Evolutionary conservation across 1,140 invertebrate species (phyloP).

Genomic region (Drosophila punjabiensis): DNA sequence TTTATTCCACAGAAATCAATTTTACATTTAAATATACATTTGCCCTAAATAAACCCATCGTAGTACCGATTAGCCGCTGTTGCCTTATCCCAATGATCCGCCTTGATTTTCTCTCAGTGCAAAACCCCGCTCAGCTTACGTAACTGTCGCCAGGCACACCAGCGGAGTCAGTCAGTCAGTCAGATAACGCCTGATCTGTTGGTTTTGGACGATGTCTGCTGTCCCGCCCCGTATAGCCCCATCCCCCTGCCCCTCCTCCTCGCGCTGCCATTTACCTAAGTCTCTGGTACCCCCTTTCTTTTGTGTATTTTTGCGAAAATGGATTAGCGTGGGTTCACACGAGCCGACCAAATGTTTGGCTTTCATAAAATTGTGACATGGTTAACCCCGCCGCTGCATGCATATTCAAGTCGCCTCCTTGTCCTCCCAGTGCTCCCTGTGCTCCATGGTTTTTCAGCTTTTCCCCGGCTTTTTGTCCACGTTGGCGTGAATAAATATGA

Average conservation of each 20-base stretch:
- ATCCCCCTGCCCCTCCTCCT: not conserved
- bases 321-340: conserved; percentile 82
- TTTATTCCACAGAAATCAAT: too few relatives aligned
- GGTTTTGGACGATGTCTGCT: conserved; percentile 56
- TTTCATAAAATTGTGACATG: conserved; percentile 79
- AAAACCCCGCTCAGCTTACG: conserved; percentile 42
- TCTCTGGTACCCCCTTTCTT: conserved; percentile 7
- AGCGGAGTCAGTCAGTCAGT: conserved; percentile 32
- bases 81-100: too few relatives aligned
- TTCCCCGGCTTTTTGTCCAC: conserved; percentile 41
- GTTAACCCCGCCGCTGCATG: conserved; percentile 11
- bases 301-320: conserved; percentile 70
- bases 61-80: too few relatives aligned
- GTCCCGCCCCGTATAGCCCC: conserved; percentile 4
- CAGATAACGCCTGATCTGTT: conserved; percentile 75
- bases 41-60: too few relatives aligned
- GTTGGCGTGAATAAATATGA: conserved; percentile 72
- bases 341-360: conserved; percentile 78
- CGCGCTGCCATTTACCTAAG: not conserved
- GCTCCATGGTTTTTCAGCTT: not conserved
- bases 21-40: too few relatives aligned
- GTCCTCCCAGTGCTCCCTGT: not conserved
- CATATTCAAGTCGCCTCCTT: not conserved
- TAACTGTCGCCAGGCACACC: conserved; percentile 52
- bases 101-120: conserved; percentile 9